Evolutionary conservation across 2,113 vertebrate genomes (phyloP).

Genomic region (Chauna torquata): DNA sequence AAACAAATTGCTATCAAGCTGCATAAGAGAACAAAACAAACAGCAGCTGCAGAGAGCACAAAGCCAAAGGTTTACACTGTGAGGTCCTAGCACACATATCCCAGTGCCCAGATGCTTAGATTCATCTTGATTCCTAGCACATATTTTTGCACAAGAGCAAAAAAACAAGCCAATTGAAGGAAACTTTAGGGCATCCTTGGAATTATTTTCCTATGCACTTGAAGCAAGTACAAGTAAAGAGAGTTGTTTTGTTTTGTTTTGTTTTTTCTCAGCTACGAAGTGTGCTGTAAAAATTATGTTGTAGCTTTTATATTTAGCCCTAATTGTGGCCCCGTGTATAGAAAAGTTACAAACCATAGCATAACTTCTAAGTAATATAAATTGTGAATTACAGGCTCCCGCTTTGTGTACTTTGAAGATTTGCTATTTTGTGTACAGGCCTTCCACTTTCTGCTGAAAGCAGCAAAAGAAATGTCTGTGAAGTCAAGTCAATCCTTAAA

Average conservation of each 20-base stretch:
- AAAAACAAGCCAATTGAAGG: not conserved
- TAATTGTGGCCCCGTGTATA: not conserved
- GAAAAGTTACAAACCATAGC: not conserved
- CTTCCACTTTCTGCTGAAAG: not conserved
- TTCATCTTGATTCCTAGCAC: not conserved
- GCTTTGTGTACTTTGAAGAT: not conserved
- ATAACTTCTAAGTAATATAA: conserved; percentile 29
- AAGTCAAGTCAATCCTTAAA: not conserved
- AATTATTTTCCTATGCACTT: fast-evolving
- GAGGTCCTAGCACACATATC: not conserved
- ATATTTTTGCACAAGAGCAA: not conserved
- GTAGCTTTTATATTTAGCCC: conserved; percentile 10
- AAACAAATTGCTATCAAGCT: not conserved
- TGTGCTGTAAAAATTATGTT: not conserved
- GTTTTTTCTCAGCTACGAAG: not conserved
- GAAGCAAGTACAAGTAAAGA: not conserved
- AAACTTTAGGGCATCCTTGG: not conserved
- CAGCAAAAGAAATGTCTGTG: not conserved
- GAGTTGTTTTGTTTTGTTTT: not conserved
- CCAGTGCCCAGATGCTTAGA: not conserved
- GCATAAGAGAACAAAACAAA: not conserved
- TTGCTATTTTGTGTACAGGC: not conserved
- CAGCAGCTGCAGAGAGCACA: not conserved
- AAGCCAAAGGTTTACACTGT: not conserved
- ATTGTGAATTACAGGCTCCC: conserved; percentile 24